These are phyloP conservation scores for Glossosoma conforme DNA, from an alignment of 1,140 invertebrate genomes.

Conservation along the genomic window DNA sequence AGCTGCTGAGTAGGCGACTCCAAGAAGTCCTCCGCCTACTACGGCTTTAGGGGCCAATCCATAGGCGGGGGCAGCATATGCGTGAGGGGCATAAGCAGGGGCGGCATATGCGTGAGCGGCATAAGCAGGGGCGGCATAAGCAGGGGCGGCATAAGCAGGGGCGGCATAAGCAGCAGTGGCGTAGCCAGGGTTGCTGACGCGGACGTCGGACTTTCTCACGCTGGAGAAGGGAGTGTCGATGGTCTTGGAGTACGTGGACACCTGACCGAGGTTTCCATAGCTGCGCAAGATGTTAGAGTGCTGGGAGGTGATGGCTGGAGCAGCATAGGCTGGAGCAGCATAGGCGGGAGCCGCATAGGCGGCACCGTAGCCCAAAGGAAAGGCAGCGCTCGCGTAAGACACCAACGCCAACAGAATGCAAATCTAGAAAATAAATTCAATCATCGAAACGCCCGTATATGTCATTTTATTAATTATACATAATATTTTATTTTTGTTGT, in stretches of 20 bases:
- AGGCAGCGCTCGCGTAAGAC: conserved; percentile 9
- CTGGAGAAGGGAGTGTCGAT: conserved; percentile 64
- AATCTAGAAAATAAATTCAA: conserved; percentile 7
- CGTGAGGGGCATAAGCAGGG: conserved; percentile 17
- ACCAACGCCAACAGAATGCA: conserved; percentile 15
- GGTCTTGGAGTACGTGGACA: conserved; percentile 60
- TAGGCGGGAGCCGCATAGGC: conserved; percentile 5
- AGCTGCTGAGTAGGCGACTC: conserved; percentile 58
- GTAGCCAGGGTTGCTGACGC: conserved; percentile 57
- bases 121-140: conserved; percentile 38
- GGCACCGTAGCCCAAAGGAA: conserved; percentile 36
- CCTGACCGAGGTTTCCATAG: conserved; percentile 56
- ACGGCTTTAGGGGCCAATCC: conserved; percentile 29
- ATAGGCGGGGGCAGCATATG: conserved; percentile 29
- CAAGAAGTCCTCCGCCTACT: conserved; percentile 43
- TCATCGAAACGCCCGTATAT: too few species aligned
- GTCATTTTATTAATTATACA: too few species aligned
- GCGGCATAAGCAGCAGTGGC: conserved; percentile 32
- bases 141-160: too few species aligned
- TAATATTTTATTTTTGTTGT: too few species aligned
- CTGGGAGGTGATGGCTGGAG: conserved; percentile 54
- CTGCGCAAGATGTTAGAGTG: conserved; percentile 58
- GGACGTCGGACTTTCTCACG: conserved; percentile 56
- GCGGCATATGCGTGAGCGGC: conserved; percentile 41
- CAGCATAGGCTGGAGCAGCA: conserved; percentile 34